Conservation (phyloP, 2,797 vertebrate species). For the Poeciliopsis presidionis region DNA sequence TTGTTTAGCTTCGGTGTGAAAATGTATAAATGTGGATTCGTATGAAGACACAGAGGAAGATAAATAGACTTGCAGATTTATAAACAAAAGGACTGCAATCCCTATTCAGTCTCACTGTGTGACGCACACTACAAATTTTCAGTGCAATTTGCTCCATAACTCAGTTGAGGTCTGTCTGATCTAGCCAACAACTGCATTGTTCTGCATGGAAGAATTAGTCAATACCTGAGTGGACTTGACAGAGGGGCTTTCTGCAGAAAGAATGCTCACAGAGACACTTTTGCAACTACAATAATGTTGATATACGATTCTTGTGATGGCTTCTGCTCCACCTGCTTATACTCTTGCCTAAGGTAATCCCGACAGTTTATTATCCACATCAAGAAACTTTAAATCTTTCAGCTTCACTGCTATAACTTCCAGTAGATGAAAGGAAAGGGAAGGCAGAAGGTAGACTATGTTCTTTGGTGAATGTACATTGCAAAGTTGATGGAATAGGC, state of each 20-base stretch:
- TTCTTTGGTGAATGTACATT: neutral
- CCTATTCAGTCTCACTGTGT: neutral
- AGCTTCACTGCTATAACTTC: constrained; percentile 43
- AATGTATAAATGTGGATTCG: constrained; percentile 36
- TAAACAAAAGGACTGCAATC: constrained; percentile 24
- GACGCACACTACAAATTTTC: constrained; percentile 12
- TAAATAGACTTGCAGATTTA: constrained; percentile 11
- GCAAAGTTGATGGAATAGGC: neutral
- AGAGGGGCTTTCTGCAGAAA: constrained; percentile 50
- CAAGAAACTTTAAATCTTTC: constrained; percentile 55
- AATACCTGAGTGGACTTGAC: constrained; percentile 53
- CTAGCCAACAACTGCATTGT: constrained; percentile 33
- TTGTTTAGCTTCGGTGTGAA: constrained; percentile 47
- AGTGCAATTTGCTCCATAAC: constrained; percentile 33
- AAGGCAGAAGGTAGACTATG: constrained; percentile 34
- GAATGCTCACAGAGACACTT: constrained; percentile 48
- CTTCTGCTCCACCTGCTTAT: constrained; percentile 45
- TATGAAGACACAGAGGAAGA: constrained; percentile 15
- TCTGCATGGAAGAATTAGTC: constrained; percentile 62
- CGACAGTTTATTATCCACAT: constrained; percentile 38
- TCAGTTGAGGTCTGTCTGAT: constrained; percentile 38
- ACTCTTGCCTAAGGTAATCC: constrained; percentile 38
- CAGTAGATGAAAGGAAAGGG: constrained; percentile 46
- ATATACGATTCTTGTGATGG: constrained; percentile 44
- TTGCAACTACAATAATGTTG: constrained; percentile 41